These are phyloP conservation scores for Hyalella azteca DNA, from an alignment of 2,888 invertebrate genomes.

Conservation along the genomic window DNA sequence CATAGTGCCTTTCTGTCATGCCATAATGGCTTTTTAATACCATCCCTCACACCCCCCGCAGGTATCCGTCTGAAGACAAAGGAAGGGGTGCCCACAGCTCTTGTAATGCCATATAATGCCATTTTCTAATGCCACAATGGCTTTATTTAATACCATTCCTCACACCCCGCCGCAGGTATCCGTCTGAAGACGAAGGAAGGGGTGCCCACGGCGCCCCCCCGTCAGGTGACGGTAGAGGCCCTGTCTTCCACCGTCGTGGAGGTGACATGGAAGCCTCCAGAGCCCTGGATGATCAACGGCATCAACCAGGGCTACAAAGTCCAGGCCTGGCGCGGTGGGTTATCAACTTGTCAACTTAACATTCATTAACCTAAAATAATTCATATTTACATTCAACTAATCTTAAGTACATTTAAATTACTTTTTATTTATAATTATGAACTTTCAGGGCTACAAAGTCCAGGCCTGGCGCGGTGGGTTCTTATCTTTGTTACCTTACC, in stretches of 20 bases:
- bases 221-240: conserved; percentile 75
- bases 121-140: no score
- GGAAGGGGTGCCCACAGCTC: conserved; percentile 91
- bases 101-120: no score
- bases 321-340: conserved; percentile 75
- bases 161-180: conserved; percentile 28
- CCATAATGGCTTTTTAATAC: no score
- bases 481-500: no score
- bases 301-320: conserved; percentile 96
- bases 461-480: conserved; percentile 75
- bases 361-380: no score
- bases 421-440: no score
- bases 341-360: no score
- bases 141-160: no score
- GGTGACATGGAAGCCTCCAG: conserved; percentile 94
- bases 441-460: conserved; percentile 92
- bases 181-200: conserved; percentile 70
- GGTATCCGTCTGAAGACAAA: conserved; percentile 54
- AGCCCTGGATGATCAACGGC: conserved; percentile 96
- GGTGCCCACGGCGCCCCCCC: conserved; percentile 89
- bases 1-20: no score
- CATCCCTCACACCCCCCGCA: no score
- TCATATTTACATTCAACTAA: no score
- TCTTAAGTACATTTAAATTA: no score
- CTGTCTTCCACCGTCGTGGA: conserved; percentile 89